phyloP scores from a whole-genome alignment of 2,888 invertebrate genomes.

The Megamerina dolium region DNA sequence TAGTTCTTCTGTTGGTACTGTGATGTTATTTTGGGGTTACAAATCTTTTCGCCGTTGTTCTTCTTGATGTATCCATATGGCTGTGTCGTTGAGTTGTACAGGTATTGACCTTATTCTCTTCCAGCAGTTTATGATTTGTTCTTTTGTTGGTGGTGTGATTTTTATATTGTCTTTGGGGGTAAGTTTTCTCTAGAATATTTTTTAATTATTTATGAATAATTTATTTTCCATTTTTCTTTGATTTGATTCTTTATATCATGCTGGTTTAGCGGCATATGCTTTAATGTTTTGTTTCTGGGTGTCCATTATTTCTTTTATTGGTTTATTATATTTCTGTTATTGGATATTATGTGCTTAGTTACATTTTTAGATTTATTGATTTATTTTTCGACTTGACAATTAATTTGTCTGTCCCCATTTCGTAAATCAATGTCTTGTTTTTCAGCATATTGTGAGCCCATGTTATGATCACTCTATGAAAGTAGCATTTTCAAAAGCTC shows the following conservation, averaged over 20 bases:
- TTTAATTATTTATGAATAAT: conserved; percentile 3
- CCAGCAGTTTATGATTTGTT: background rate
- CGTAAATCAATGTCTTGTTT: too few species aligned
- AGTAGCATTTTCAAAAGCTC: too few species aligned
- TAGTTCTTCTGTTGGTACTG: background rate
- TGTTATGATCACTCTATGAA: too few species aligned
- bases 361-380: too few species aligned
- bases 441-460: too few species aligned
- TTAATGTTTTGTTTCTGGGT: background rate
- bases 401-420: too few species aligned
- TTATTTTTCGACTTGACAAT: too few species aligned
- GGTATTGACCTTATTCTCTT: background rate
- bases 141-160: conserved; percentile 1
- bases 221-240: conserved; percentile 1
- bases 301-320: conserved; percentile 1
- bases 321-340: background rate
- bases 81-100: background rate
- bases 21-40: conserved; percentile 1
- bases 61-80: too few species aligned
- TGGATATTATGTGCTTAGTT: too few species aligned
- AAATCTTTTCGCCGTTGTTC: conserved; percentile 1
- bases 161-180: background rate
- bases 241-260: conserved; percentile 2
- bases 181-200: conserved; percentile 3
- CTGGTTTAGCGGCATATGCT: background rate